Evolutionary conservation across 1,140 invertebrate species (phyloP), one percentile per base, ranked within the genome.

Genomic region (Anastrepha obliqua): DNA sequence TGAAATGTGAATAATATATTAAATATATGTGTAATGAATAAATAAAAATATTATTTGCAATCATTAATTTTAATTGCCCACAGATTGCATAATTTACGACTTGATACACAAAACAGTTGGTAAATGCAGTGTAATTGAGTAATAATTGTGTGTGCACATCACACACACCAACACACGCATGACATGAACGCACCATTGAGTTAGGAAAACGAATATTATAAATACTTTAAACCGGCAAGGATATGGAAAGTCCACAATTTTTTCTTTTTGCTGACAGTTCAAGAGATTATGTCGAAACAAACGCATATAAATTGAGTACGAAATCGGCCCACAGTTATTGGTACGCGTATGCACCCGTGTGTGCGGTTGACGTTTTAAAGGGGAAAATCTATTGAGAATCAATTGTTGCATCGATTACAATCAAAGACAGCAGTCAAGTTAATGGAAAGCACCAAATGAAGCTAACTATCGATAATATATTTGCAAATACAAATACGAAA

Each of bases 401-500:
- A 65, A 70, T 87, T 70, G 60, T n/a, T 70, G 86, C 65, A 87
- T 87, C 86, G 42, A 87, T 87, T 87, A 70, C 86, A 87, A 87
- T 87, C 86, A 87, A 67, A 47, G 74, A 81, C 74, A 81, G 74
- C 74, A 55, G 44, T 55, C n/a, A 81, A 55, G n/a, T 81, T 81
- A 81, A 81, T 55, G 55, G 44, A 55, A 51, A 81, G 42, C 44
- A 55, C 74, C 2, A 81, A 55, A 55, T 42, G 15, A 55, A 20
- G 7, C 42, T 9, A 60, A 65, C 58, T 44, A 86, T 86, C 20
- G 85, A 86, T 11, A 42, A 20, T 17, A 15, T 78, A 13, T 29
- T 29, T 15, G 17, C 60, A 44, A 4, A 51, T 20, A 60, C 0
- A 86, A 65, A 62, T 11, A 17, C 39, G 20, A 17, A 58, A 58